Percentiles rank a stretch among this genome's conserved stretches.
Conservation (phyloP, 1,140 invertebrate species). For the Drosophila persimilis region DNA sequence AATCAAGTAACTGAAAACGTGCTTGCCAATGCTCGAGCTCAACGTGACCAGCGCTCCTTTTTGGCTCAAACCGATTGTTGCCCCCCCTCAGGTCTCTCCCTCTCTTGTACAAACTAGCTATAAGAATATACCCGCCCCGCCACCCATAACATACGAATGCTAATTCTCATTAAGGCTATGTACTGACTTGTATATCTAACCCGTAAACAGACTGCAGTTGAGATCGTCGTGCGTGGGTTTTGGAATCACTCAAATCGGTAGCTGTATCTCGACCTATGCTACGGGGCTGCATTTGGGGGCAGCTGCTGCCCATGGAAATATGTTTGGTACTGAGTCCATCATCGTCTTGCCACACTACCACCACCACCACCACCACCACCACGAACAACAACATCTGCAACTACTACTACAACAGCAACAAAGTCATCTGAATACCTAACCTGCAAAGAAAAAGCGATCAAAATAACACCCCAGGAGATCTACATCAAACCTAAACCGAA, state of each 20-base stretch:
- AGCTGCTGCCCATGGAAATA: slow-evolving; percentile 60
- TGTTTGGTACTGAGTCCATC: slow-evolving; percentile 44
- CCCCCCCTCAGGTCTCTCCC: neutral
- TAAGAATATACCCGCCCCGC: slow-evolving; percentile 36
- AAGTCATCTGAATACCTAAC: slow-evolving; percentile 60
- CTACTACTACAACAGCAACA: slow-evolving; percentile 24
- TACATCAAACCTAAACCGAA: slow-evolving; percentile 48
- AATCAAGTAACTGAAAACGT: slow-evolving; percentile 63
- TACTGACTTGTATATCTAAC: slow-evolving; percentile 49
- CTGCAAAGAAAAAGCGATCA: slow-evolving; percentile 23
- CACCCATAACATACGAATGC: slow-evolving; percentile 12
- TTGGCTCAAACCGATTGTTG: slow-evolving; percentile 30
- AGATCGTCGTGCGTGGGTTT: slow-evolving; percentile 24
- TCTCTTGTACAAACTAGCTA: slow-evolving; percentile 21
- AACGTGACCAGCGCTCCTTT: slow-evolving; percentile 75
- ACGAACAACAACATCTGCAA: slow-evolving; percentile 2
- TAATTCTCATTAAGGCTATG: slow-evolving; percentile 62
- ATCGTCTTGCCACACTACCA: slow-evolving; percentile 24
- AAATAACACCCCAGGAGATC: slow-evolving; percentile 28
- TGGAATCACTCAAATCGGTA: slow-evolving; percentile 18
- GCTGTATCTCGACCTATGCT: slow-evolving; percentile 39
- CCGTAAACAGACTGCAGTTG: slow-evolving; percentile 45
- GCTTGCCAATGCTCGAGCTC: slow-evolving; percentile 59
- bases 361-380: slow-evolving; percentile 23
- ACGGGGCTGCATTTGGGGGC: slow-evolving; percentile 59